Percentiles rank a stretch among this genome's conserved stretches.
Conservation (phyloP, 1,140 invertebrate species). For the Arion vulgaris region DNA sequence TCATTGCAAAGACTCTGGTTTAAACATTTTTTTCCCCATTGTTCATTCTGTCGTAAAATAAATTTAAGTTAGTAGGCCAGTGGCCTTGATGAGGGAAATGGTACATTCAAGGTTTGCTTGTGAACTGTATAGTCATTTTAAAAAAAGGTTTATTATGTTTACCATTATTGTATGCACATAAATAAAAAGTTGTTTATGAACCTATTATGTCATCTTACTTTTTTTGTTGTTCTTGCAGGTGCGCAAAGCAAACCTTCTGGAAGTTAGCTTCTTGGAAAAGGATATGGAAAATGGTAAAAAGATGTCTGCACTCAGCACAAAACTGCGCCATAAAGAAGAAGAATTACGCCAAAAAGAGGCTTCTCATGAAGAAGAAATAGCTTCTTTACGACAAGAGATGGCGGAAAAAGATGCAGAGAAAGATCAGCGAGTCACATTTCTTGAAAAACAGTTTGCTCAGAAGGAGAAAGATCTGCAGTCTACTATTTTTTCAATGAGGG, state of each 20-base stretch:
- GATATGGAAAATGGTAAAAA: constrained; percentile 40
- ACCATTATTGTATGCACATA: too few species aligned
- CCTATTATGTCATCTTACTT: too few species aligned
- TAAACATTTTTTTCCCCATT: too few species aligned
- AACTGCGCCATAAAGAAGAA: constrained; percentile 44
- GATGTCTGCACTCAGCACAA: constrained; percentile 35
- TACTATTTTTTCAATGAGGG: constrained; percentile 15
- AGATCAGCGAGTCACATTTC: constrained; percentile 11
- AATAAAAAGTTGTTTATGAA: too few species aligned
- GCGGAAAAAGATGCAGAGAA: constrained; percentile 34
- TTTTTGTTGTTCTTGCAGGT: not conserved
- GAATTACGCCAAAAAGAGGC: constrained; percentile 38
- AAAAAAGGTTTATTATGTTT: too few species aligned
- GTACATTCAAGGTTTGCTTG: too few species aligned
- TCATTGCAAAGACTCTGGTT: too few species aligned
- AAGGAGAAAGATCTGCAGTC: constrained; percentile 41
- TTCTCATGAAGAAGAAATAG: constrained; percentile 18
- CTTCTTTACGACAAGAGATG: constrained; percentile 5
- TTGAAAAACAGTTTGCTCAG: constrained; percentile 41
- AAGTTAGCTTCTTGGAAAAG: constrained; percentile 26
- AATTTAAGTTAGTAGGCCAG: too few species aligned
- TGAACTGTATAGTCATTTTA: too few species aligned
- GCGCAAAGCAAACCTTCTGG: constrained; percentile 29
- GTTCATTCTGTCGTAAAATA: too few species aligned
- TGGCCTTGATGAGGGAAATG: too few species aligned